phyloP scores from a whole-genome alignment of 2,888 invertebrate species.

The Caenorhabditis japonica region DNA sequence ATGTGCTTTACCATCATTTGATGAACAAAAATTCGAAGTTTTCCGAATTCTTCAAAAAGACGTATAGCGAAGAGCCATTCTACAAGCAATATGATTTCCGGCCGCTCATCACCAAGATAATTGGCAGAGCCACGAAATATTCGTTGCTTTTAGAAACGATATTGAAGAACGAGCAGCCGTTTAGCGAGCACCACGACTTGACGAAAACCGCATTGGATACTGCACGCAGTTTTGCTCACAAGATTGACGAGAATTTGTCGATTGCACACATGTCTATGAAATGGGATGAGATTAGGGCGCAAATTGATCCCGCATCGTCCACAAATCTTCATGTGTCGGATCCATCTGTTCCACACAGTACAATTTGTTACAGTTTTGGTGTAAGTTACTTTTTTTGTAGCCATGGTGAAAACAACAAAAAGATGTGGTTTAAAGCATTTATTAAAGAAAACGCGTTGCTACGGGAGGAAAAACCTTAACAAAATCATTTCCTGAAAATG shows the following conservation, averaged over 20 bases:
- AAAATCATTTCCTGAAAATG: too few species aligned
- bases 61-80: conserved; percentile 45
- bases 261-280: conserved; percentile 59
- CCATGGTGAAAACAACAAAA: too few species aligned
- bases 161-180: conserved; percentile 58
- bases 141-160: conserved; percentile 63
- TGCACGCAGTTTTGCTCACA: conserved; percentile 58
- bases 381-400: too few species aligned
- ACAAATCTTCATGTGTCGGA: conserved; percentile 54
- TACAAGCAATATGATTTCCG: conserved; percentile 62
- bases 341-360: conserved; percentile 31
- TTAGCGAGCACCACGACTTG: conserved; percentile 37
- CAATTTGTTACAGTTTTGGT: conserved; percentile 42
- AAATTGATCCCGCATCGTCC: conserved; percentile 49
- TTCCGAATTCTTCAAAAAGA: conserved; percentile 55
- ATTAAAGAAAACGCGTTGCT: too few species aligned
- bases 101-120: conserved; percentile 62
- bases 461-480: too few species aligned
- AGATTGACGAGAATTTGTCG: conserved; percentile 62
- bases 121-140: conserved; percentile 64
- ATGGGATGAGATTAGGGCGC: conserved; percentile 59
- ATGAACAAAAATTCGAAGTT: conserved; percentile 57
- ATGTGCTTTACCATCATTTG: conserved; percentile 49
- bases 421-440: too few species aligned
- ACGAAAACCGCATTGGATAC: conserved; percentile 56